Conservation (phyloP, 1,140 invertebrate species). For the Eriocheir sinensis region DNA sequence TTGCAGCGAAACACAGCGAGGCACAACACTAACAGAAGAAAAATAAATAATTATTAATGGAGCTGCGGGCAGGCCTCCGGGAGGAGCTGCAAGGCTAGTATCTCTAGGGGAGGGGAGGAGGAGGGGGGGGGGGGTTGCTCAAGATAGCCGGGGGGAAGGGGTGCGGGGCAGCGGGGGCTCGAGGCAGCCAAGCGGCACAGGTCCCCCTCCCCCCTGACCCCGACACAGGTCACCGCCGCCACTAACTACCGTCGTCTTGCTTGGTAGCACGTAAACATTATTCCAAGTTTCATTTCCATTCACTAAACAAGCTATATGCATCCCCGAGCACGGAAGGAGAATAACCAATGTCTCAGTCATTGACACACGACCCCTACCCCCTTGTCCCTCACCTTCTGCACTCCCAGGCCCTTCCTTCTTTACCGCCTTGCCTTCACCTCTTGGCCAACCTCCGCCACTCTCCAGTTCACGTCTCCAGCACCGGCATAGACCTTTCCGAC, state of each 20-base stretch:
- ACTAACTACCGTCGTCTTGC: conserved; percentile 59
- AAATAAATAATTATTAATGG: not conserved
- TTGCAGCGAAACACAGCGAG: not conserved
- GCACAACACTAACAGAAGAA: not conserved
- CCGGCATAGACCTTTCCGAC: no score
- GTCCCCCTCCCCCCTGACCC: conserved; percentile 47
- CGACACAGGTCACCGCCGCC: conserved; percentile 65
- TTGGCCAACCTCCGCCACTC: no score
- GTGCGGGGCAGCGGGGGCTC: not conserved
- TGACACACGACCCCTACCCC: no score
- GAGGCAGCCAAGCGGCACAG: conserved; percentile 55
- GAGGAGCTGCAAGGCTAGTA: not conserved
- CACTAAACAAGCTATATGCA: not conserved
- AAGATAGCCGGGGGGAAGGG: not conserved
- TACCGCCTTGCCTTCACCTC: no score
- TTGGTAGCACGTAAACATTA: conserved; percentile 57
- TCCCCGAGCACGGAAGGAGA: not conserved
- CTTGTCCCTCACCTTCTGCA: no score
- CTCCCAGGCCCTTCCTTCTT: no score
- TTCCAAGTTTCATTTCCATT: conserved; percentile 53
- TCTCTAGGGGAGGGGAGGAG: not conserved
- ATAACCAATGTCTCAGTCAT: not conserved
- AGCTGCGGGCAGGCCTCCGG: no score
- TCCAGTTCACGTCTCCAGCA: no score
- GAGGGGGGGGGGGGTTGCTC: not conserved